Percentiles rank a stretch among this genome's conserved stretches.
phyloP scores from a whole-genome alignment of 2,797 vertebrate species.

The Pseudotriccus pelzelni region DNA sequence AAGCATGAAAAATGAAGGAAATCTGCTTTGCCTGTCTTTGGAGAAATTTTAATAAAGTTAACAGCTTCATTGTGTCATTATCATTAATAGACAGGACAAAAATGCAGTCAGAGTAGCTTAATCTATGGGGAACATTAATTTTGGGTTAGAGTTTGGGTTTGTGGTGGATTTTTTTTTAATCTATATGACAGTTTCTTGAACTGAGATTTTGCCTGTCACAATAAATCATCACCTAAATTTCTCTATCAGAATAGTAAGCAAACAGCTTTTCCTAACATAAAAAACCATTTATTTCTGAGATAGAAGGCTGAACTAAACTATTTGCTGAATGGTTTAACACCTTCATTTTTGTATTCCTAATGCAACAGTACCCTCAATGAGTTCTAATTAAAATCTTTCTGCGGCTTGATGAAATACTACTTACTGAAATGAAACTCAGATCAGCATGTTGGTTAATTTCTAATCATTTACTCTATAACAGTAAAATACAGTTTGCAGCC shows the following conservation, averaged over 20 bases:
- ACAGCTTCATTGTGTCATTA: background rate
- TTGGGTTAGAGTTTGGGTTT: background rate
- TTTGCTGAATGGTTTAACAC: background rate
- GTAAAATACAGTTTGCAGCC: constrained; percentile 41
- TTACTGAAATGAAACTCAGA: constrained; percentile 49
- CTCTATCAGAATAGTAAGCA: background rate
- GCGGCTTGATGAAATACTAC: constrained; percentile 18
- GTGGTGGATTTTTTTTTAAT: rapidly evolving
- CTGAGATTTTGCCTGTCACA: background rate
- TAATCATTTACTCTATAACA: constrained; percentile 45
- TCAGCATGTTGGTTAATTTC: constrained; percentile 48
- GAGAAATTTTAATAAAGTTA: background rate
- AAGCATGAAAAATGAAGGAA: background rate
- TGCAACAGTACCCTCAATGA: constrained; percentile 6
- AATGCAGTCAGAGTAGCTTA: background rate
- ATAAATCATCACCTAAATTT: background rate
- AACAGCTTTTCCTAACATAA: background rate
- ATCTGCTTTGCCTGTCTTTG: background rate
- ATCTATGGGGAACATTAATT: background rate
- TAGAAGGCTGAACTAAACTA: background rate
- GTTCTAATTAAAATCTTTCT: constrained; percentile 58
- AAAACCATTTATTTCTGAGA: background rate
- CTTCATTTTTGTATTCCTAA: constrained; percentile 20
- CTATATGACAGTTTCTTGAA: background rate
- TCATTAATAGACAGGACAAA: background rate